Evolutionary conservation across 2,113 vertebrate species (phyloP).

Genomic region (Cathartes aura): DNA sequence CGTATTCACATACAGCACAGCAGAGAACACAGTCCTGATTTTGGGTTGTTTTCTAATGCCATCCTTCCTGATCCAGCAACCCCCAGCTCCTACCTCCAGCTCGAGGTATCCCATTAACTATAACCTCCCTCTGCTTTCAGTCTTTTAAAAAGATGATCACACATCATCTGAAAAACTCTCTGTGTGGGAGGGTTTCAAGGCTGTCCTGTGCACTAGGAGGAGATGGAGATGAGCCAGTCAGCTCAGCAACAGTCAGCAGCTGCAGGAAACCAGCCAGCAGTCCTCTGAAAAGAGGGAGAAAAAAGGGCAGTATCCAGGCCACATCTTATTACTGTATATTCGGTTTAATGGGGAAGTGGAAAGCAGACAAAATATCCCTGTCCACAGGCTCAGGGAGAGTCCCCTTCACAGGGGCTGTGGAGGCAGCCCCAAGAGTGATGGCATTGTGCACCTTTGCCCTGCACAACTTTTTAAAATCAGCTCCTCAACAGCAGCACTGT

Average conservation of each 20-base stretch:
- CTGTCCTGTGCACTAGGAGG: neutral
- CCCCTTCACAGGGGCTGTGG: neutral
- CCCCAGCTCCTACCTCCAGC: neutral
- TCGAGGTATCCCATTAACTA: neutral
- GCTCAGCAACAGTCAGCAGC: neutral
- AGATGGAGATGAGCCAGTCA: neutral
- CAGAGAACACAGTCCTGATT: neutral
- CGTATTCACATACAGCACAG: fast-evolving
- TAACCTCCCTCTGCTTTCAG: neutral
- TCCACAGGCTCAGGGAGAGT: neutral
- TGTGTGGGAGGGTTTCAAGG: neutral
- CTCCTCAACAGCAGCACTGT: fast-evolving
- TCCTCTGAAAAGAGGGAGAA: neutral
- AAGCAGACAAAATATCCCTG: neutral
- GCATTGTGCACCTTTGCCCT: neutral
- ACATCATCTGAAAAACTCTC: neutral
- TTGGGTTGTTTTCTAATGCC: neutral
- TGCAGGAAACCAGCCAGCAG: neutral
- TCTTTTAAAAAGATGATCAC: neutral
- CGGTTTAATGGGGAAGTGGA: neutral
- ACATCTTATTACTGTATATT: neutral
- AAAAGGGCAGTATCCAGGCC: neutral
- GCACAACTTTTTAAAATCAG: neutral
- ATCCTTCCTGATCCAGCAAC: neutral
- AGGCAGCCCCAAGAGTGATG: neutral